Percentiles rank a stretch among this genome's conserved stretches.
These are phyloP conservation scores for Poecilobothrus nobilitatus DNA, from an alignment of 2,888 invertebrate species.

Conservation along the genomic window DNA sequence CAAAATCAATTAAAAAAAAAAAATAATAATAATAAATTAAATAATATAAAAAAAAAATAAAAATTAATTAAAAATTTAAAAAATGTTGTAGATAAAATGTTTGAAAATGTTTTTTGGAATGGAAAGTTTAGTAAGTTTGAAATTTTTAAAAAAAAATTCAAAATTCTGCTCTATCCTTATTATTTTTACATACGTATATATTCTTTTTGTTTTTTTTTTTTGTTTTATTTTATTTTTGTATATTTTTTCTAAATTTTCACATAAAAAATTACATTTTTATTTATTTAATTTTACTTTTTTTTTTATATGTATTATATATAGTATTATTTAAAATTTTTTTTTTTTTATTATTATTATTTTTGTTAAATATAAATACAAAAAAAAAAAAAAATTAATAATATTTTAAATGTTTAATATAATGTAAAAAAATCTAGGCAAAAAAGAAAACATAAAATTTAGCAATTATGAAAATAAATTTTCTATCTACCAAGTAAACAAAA, in stretches of 20 bases:
- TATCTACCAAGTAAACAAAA: neutral
- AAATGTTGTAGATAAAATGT: neutral
- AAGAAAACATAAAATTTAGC: too few species aligned
- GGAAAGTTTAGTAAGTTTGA: neutral
- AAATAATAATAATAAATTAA: neutral
- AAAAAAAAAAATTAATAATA: neutral
- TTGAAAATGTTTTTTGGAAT: neutral
- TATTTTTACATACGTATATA: neutral
- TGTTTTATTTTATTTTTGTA: neutral
- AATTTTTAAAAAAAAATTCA: neutral
- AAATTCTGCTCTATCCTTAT: neutral
- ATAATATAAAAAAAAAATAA: conserved; percentile 8
- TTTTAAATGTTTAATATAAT: neutral
- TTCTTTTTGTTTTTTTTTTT: neutral
- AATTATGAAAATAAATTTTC: conserved; percentile 1
- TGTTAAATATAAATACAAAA: neutral
- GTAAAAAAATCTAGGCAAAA: neutral
- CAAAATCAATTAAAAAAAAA: neutral
- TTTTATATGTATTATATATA: too few species aligned
- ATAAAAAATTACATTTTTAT: too few species aligned
- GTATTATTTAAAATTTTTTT: neutral
- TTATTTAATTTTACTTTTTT: too few species aligned
- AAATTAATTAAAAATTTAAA: neutral
- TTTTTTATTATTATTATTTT: neutral
- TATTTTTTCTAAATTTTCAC: neutral